Base-by-base conservation (phyloP, 1,140 invertebrate species). In the Reticulitermes speratus region DNA sequence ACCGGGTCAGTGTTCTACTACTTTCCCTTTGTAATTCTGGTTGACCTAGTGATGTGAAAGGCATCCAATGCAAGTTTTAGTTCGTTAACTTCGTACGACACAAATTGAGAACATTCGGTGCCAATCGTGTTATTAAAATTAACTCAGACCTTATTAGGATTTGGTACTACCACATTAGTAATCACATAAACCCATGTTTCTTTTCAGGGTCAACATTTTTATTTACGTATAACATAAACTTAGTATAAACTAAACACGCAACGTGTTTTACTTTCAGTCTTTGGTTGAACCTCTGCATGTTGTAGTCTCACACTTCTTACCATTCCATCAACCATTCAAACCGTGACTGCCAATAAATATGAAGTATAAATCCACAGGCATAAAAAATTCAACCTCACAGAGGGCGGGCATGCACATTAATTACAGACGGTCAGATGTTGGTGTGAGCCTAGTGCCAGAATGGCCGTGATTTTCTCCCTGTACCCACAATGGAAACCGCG, bases 401-500 rank as follows among this genome's bases (percentile, higher is more conserved):
- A 48, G 48, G 48, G 19, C 19, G 52, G 52, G 19, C n/a, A 75
- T 30, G 65, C 65, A 75, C 65, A 30, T 14, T 75, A 14, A 21
- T 19, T 5, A 55, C 52, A 21, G 52, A 21, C 45, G 45, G 14
- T 12, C 45, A 16, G 14, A 48, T 55, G 7, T 16, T 23, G 44
- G 30, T 14, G 48, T 30, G 19, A 52, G 44, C 44, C n/a, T n/a
- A n/a, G 48, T 19, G 83, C 48, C 30, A 44, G 21, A 45, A 12
- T 25, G 83, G 83, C 44, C 38, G 83, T 12, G 32, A 55, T 44
- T 82, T n/a, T 44, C 21, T 55, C 30, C 81, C 87, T 83, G 85
- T 82, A 75, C n/a, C 87, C 86, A 25, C 84, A 65, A 48, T 87
- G 85, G 88, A 98, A 97, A 48, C 97, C 97, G 84, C 94, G 93